Conservation (phyloP, 2,113 vertebrate genomes). For the Muscicapa adusta region DNA sequence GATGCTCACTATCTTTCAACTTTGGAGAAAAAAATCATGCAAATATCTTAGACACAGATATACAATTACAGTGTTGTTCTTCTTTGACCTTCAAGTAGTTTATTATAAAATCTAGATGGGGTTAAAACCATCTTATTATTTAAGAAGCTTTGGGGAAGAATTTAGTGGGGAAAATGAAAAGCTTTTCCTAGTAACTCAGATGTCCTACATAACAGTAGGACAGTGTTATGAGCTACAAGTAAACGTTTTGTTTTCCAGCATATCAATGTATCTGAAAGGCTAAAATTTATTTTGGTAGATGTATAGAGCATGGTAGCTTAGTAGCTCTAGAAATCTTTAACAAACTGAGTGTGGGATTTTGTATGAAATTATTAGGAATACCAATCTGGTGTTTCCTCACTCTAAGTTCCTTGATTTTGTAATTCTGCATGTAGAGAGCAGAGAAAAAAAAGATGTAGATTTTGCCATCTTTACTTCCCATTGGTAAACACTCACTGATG, state of each 20-base stretch:
- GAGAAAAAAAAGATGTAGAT: not conserved
- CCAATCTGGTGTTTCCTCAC: not conserved
- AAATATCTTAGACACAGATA: not conserved
- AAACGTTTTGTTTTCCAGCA: not conserved
- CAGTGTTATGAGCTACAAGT: accelerated
- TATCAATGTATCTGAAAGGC: not conserved
- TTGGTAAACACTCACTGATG: not conserved
- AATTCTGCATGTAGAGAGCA: not conserved
- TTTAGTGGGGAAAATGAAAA: not conserved
- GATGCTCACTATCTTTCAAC: not conserved
- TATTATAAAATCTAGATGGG: not conserved
- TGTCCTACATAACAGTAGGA: not conserved
- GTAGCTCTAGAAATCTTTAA: not conserved
- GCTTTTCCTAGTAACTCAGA: not conserved
- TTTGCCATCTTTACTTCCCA: not conserved
- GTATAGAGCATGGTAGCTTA: not conserved
- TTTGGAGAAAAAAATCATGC: not conserved
- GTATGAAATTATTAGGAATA: not conserved
- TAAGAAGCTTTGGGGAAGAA: not conserved
- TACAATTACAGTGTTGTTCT: not conserved
- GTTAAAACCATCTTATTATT: not conserved
- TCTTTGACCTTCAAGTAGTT: not conserved
- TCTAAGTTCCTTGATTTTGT: not conserved
- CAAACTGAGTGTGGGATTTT: not conserved
- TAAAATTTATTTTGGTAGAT: not conserved